phyloP scores from a whole-genome alignment of 92 coral and sea anemone genomes.

The Phymanthus crucifer region DNA sequence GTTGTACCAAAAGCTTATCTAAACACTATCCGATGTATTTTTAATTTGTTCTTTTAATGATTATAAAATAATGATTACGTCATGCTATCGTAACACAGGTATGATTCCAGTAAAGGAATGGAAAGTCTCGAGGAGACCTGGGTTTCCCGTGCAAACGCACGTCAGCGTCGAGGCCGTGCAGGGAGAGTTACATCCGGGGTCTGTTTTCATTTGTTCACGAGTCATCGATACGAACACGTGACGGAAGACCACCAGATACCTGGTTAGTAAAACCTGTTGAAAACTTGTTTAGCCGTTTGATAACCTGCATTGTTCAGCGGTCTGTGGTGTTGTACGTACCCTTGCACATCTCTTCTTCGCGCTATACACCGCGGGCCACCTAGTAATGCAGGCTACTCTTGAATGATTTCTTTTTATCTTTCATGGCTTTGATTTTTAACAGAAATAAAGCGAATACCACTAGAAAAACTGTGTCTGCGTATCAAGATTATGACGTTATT shows the following conservation, averaged over 20 bases:
- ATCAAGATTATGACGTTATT: slow-evolving; percentile 82
- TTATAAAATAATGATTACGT: background rate
- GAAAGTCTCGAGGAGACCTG: slow-evolving; percentile 93
- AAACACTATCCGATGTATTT: too few relatives aligned
- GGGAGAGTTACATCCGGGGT: slow-evolving; percentile 99
- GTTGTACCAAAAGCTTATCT: too few relatives aligned
- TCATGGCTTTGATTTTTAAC: slow-evolving; percentile 10
- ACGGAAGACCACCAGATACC: slow-evolving; percentile 77
- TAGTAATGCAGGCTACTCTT: too few relatives aligned
- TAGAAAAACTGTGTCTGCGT: slow-evolving; percentile 83
- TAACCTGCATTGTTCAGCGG: too few relatives aligned
- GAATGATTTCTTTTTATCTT: background rate
- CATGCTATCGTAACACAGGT: slow-evolving; percentile 38
- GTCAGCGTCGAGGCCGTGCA: slow-evolving; percentile 97
- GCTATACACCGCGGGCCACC: too few relatives aligned
- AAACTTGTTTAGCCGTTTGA: too few relatives aligned
- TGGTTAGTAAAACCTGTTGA: slow-evolving; percentile 39
- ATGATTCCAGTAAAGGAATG: slow-evolving; percentile 94
- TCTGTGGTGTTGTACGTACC: too few relatives aligned
- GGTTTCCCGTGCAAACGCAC: slow-evolving; percentile 97
- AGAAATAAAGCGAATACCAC: slow-evolving; percentile 87
- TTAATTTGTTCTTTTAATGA: background rate
- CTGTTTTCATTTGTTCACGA: slow-evolving; percentile 92
- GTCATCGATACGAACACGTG: slow-evolving; percentile 68
- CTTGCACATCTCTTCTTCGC: too few relatives aligned